Percentiles rank a stretch among this genome's conserved stretches.
phyloP scores from a whole-genome alignment of 2,113 vertebrate genomes.

The Callospermophilus lateralis region DNA sequence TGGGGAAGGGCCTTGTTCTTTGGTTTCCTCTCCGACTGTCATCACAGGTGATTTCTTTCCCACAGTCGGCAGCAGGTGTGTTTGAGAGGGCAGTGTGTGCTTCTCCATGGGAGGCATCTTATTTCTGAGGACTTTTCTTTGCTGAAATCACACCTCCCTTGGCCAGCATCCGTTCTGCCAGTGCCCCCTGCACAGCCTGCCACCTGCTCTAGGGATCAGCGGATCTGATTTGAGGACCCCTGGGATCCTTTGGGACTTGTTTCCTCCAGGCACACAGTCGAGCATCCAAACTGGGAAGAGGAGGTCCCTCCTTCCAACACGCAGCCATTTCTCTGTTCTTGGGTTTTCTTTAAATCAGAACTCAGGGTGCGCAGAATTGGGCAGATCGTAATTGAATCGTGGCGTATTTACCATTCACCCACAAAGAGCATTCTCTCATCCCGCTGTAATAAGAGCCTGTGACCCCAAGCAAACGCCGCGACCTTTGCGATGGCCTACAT shows the following conservation, averaged over 20 bases:
- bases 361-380: background rate
- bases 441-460: background rate
- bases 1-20: background rate
- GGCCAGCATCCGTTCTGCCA: background rate
- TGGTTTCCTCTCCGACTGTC: background rate
- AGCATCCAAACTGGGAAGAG: background rate
- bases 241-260: background rate
- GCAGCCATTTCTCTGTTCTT: background rate
- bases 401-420: background rate
- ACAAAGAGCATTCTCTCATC: background rate
- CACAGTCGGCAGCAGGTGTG: background rate
- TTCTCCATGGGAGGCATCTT: background rate
- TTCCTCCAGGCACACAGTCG: background rate
- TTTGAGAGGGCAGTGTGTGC: rapidly evolving
- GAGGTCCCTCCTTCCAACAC: background rate
- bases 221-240: background rate
- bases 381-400: background rate
- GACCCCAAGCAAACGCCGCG: background rate
- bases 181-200: background rate
- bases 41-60: too few species aligned
- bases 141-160: background rate
- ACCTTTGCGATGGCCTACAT: too few species aligned
- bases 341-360: background rate
- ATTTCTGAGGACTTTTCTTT: constrained; percentile 1
- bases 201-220: background rate